These are phyloP conservation scores for Coregonus clupeaformis DNA, from an alignment of 2,113 vertebrate species.

Conservation along the genomic window DNA sequence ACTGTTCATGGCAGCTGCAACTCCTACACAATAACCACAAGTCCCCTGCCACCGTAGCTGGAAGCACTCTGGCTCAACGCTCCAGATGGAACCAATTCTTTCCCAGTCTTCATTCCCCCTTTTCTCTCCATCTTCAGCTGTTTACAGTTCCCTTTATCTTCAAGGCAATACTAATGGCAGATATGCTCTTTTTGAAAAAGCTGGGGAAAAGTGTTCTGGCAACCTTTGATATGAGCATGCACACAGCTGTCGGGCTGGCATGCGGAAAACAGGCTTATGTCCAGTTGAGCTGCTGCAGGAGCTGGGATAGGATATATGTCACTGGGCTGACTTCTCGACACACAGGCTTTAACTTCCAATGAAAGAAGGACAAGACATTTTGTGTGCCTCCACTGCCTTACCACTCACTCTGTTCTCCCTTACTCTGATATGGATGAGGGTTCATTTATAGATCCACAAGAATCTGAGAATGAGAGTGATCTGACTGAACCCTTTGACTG, in stretches of 20 bases:
- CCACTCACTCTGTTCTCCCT: neutral
- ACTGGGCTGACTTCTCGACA: conserved; percentile 52
- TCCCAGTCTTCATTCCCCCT: conserved; percentile 12
- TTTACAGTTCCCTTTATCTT: conserved; percentile 46
- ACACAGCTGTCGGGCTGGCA: conserved; percentile 69
- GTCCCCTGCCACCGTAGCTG: conserved; percentile 48
- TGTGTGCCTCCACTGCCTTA: neutral
- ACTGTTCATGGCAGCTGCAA: conserved; percentile 57
- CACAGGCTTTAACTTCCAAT: conserved; percentile 42
- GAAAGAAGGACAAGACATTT: conserved; percentile 26
- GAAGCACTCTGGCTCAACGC: conserved; percentile 29
- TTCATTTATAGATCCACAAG: neutral
- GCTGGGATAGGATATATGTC: conserved; percentile 32
- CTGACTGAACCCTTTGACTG: neutral
- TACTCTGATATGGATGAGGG: neutral
- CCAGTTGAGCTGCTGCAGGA: conserved; percentile 52
- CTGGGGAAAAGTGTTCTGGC: conserved; percentile 46
- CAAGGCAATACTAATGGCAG: conserved; percentile 46
- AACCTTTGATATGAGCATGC: conserved; percentile 64
- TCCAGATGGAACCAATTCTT: conserved; percentile 70
- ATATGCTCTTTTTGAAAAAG: conserved; percentile 56
- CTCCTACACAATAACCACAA: conserved; percentile 58
- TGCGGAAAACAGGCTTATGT: conserved; percentile 69
- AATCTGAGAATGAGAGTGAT: neutral
- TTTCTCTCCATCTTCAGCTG: conserved; percentile 35